Conservation (phyloP, 2,888 invertebrate genomes). For the Eupsilia transversa region DNA sequence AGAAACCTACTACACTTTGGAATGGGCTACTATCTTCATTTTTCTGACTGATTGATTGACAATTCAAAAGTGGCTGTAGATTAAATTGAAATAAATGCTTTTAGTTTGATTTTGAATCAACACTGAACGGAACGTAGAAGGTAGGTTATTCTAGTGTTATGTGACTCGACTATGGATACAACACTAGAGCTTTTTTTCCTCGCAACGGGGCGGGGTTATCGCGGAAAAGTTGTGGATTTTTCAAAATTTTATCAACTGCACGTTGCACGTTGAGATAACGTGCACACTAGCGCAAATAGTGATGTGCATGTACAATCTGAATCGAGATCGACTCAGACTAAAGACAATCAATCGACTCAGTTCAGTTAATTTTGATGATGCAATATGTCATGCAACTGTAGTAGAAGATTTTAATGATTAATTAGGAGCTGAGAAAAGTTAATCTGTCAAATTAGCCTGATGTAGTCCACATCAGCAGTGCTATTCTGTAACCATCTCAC, state of each 20-base stretch:
- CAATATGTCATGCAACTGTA: no score
- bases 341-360: constrained; percentile 71
- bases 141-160: neutral
- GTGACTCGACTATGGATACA: constrained; percentile 78
- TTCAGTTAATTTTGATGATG: neutral
- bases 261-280: constrained; percentile 80
- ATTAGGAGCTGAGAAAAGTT: neutral
- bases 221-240: constrained; percentile 90
- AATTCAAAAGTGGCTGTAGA: neutral
- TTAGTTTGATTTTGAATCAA: neutral
- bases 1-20: no score
- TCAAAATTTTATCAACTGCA: constrained; percentile 90
- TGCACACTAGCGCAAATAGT: constrained; percentile 80
- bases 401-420: neutral
- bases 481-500: no score
- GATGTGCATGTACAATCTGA: constrained; percentile 73
- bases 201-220: constrained; percentile 87
- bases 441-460: neutral
- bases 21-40: neutral
- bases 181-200: constrained; percentile 85
- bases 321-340: constrained; percentile 69
- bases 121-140: neutral
- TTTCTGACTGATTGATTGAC: neutral
- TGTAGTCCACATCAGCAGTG: no score
- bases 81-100: neutral